Percentiles rank a stretch among this genome's conserved stretches.
Conservation (phyloP, 2,888 invertebrate genomes). For the Aphrophora alni region DNA sequence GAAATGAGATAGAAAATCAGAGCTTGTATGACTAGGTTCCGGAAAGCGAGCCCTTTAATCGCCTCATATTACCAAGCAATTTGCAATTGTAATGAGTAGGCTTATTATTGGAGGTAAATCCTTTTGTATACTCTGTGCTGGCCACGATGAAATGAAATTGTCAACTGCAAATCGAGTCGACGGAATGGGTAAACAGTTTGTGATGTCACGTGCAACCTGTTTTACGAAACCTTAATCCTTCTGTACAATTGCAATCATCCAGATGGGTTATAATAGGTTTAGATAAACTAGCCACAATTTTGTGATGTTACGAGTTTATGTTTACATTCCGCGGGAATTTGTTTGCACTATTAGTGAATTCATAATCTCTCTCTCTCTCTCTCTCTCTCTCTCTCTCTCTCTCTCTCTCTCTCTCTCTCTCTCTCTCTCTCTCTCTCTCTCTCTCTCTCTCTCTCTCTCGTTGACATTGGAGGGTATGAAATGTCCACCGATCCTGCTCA, state of each 20-base stretch:
- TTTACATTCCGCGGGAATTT: too few species aligned
- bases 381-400: too few species aligned
- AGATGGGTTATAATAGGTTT: not conserved
- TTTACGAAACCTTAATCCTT: not conserved
- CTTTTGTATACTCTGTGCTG: not conserved
- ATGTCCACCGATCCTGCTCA: too few species aligned
- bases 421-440: too few species aligned
- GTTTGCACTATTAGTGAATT: too few species aligned
- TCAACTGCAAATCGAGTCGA: conserved; percentile 33
- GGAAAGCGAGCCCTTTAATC: conserved; percentile 30
- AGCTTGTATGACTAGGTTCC: not conserved
- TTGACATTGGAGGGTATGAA: too few species aligned
- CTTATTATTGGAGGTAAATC: not conserved
- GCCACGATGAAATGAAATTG: conserved; percentile 38
- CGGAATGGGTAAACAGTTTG: not conserved
- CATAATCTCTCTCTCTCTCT: too few species aligned
- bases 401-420: too few species aligned
- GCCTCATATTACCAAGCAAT: conserved; percentile 25
- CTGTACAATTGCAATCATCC: not conserved
- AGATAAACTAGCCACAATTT: not conserved
- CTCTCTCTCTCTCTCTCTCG: too few species aligned
- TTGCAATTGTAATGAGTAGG: conserved; percentile 35
- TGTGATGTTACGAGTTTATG: too few species aligned
- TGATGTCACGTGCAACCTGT: not conserved
- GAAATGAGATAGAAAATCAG: not conserved